Evolutionary conservation across 2,888 invertebrate species (phyloP), one percentile per base, ranked within the genome.

Genomic region (Chouioia cunea): DNA sequence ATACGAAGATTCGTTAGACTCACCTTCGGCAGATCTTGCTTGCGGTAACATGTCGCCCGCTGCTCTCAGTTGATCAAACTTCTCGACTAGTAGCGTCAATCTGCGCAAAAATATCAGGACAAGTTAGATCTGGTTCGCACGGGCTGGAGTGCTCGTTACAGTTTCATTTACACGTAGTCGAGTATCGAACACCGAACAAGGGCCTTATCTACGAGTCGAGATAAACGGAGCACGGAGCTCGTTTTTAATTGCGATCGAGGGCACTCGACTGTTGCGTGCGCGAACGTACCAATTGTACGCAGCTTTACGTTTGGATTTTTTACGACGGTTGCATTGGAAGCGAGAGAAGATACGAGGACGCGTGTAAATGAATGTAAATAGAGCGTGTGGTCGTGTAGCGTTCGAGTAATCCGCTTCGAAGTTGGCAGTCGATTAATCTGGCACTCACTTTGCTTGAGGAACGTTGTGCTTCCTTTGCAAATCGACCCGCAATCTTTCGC

Each of bases 31-130:
- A 36, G 82, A 80, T 73, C 83, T 81, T 46, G 95, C 95, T 56
- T 93, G 91, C 2, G 93, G 92, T 77, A 96, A 83, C 81, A 97
- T 85, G 62, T 94, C 90, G 0, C 95, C 96, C 36, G 93, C 92
- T 63, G 90, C 91, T 77, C 91, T 90, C 47, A 93, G 91, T 84
- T 96, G 96, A 86, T 97, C 97, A 84, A 97, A 97, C 83, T 93
- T 93, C 78, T 92, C 91, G 78, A 93, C 91, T 2, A 97, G 87
- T 16, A 83, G 75, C 22, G 86, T 85, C 79, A 90, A 83, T 79
- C 90, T 90, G 82, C 12, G 67, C 57, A 4, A 15, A 48, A 71
- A 20, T 12, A 36, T 10, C 1, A 48, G 53, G 12, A 57, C 57
- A 44, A 50, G 58, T 58, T 58, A 23, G n/a, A 46, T 52, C 10